These are phyloP conservation scores for Iguana delicatissima DNA, from an alignment of 2,797 vertebrate species.

Conservation along the genomic window DNA sequence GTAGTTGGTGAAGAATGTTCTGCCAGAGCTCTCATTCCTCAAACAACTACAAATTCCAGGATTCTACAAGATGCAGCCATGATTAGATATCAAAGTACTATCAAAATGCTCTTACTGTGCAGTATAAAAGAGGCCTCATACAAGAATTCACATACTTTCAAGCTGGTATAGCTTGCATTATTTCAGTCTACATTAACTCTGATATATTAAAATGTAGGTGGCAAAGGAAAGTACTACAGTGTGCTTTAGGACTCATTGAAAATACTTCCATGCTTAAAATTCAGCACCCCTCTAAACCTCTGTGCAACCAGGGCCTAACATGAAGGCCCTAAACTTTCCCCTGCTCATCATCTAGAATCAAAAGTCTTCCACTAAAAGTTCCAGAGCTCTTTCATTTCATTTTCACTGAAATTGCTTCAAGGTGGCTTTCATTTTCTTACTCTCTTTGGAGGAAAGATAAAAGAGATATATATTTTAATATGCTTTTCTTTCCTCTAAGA, in stretches of 20 bases:
- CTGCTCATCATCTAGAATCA: background rate
- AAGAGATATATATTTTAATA: constrained; percentile 24
- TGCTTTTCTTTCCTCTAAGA: constrained; percentile 20
- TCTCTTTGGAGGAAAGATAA: constrained; percentile 27
- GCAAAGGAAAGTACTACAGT: background rate
- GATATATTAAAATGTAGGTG: background rate
- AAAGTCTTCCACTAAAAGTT: background rate
- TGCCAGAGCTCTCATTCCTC: too few relatives aligned
- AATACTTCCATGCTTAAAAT: background rate
- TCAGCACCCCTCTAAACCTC: background rate
- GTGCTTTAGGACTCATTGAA: background rate
- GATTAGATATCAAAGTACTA: too few relatives aligned
- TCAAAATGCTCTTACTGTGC: too few relatives aligned
- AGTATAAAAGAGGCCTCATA: too few relatives aligned
- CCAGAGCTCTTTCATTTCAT: background rate
- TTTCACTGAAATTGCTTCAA: constrained; percentile 8
- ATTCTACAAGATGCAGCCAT: too few relatives aligned
- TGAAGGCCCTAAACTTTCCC: background rate
- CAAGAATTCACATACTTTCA: background rate
- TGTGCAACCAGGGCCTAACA: background rate
- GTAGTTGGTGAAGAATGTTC: too few relatives aligned
- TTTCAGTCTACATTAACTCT: background rate
- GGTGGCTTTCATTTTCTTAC: constrained; percentile 10
- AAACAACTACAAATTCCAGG: too few relatives aligned
- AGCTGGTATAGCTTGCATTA: background rate